phyloP scores from a whole-genome alignment of 2,888 invertebrate genomes.

The Rhorus exstirpatorius region DNA sequence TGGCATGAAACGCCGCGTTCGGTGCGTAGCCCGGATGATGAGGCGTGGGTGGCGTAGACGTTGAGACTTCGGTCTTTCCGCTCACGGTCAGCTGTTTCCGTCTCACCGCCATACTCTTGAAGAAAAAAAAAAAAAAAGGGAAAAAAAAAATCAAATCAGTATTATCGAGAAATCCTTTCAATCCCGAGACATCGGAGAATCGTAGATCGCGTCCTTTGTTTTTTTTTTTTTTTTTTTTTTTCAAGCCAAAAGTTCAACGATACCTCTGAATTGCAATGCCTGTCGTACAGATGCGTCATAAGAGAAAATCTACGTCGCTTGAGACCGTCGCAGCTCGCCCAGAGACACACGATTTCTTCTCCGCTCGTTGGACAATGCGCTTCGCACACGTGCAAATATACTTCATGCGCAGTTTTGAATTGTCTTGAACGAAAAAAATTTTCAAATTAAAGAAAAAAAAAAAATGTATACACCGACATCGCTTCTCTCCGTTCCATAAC shows the following conservation, averaged over 20 bases:
- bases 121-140: constrained; percentile 21
- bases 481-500: too few species aligned
- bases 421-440: constrained; percentile 87
- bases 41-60: constrained; percentile 87
- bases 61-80: constrained; percentile 84
- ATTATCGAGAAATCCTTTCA: neutral
- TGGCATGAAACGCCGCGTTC: constrained; percentile 98
- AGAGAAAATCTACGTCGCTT: constrained; percentile 96
- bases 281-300: constrained; percentile 98
- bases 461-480: too few species aligned
- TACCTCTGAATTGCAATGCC: constrained; percentile 95
- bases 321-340: constrained; percentile 96
- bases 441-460: too few species aligned
- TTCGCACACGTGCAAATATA: constrained; percentile 95
- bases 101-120: constrained; percentile 82
- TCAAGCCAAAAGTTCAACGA: constrained; percentile 71
- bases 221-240: neutral
- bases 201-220: neutral
- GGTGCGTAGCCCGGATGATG: constrained; percentile 96
- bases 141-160: constrained; percentile 11
- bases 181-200: neutral
- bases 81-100: constrained; percentile 83
- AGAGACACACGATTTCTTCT: constrained; percentile 94
- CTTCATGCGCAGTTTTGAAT: constrained; percentile 92
- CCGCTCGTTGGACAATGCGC: constrained; percentile 92